Evolutionary conservation across 2,888 invertebrate genomes (phyloP).

Genomic region (Meiosimyza platycephala): DNA sequence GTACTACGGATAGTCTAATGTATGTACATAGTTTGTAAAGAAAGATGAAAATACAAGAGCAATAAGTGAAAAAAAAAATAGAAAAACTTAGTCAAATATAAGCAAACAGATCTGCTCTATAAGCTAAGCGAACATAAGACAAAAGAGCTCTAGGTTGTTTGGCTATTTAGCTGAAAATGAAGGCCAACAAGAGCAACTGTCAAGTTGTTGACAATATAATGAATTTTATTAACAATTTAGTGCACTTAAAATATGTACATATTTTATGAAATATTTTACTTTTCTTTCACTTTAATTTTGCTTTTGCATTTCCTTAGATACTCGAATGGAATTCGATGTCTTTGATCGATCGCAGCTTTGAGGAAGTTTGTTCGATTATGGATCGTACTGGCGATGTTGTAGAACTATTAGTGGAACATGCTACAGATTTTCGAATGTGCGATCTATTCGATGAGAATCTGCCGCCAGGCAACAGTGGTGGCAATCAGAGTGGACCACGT

Average conservation of each 20-base stretch:
- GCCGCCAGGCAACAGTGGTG: conserved; percentile 67
- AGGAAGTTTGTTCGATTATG: conserved; percentile 91
- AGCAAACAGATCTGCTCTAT: no score
- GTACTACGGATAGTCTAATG: no score
- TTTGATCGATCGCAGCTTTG: conserved; percentile 90
- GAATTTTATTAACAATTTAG: background rate
- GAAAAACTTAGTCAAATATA: no score
- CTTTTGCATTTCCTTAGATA: conserved; percentile 70
- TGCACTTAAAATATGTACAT: background rate
- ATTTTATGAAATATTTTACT: background rate
- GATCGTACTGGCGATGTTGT: conserved; percentile 88
- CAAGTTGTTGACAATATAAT: no score
- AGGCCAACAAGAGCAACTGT: no score
- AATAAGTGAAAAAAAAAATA: no score
- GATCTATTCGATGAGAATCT: conserved; percentile 79
- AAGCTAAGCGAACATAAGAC: no score
- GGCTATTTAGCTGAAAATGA: no score
- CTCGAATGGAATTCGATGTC: conserved; percentile 93
- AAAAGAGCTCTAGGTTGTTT: no score
- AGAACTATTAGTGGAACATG: conserved; percentile 87
- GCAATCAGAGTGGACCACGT: conserved; percentile 64
- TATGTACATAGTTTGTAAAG: no score
- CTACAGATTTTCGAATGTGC: conserved; percentile 78
- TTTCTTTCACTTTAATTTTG: background rate
- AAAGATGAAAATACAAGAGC: no score